Base-by-base conservation (phyloP, 2,888 invertebrate species). In the Eupithecia dodoneata region DNA sequence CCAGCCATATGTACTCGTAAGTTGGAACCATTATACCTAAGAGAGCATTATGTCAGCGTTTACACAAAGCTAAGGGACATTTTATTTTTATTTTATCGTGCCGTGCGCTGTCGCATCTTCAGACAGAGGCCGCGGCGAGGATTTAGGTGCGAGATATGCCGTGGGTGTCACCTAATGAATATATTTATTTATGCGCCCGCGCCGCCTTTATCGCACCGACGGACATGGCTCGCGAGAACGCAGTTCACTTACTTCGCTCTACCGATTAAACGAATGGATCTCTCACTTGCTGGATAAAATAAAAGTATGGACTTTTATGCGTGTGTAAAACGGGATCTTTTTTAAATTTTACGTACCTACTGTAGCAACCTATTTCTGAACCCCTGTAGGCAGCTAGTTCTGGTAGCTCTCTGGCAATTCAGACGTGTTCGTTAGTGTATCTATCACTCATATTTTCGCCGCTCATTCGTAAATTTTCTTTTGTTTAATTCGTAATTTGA, bases 151-250 rank as follows among this genome's bases (percentile, higher is more conserved):
- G 87, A 89, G 94, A 94, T 94, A 93, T 82, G 86, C 91, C 91
- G 94, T 94, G 93, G 95, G 94, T 94, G 95, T 94, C 91, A 89
- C 91, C 93, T 94, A 95, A 94, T 95, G 94, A 95, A 94, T 94
- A 94, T 93, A 94, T 93, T 94, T 94, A 94, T 94, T 94, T 94
- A 91, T 90, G 90, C 90, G 90, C 86, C 85, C 85, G 81, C 83
- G 89, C 87, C 86, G 85, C 87, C 93, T 92, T 93, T 93, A 93
- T 91, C 87, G 85, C 86, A 87, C 90, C 90, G 89, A 87, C 87
- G 84, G 89, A 90, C 90, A 88, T 86, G 88, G 79, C 76, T 74
- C 13, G 55, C 69, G 76, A 67, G 77, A 74, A 80, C 79, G 67
- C 45, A 69, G 63, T 30, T 79, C 79, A 81, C 80, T 79, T 59